These are phyloP conservation scores for Vulpes lagopus DNA, from an alignment of 2,113 vertebrate species.

Conservation along the genomic window DNA sequence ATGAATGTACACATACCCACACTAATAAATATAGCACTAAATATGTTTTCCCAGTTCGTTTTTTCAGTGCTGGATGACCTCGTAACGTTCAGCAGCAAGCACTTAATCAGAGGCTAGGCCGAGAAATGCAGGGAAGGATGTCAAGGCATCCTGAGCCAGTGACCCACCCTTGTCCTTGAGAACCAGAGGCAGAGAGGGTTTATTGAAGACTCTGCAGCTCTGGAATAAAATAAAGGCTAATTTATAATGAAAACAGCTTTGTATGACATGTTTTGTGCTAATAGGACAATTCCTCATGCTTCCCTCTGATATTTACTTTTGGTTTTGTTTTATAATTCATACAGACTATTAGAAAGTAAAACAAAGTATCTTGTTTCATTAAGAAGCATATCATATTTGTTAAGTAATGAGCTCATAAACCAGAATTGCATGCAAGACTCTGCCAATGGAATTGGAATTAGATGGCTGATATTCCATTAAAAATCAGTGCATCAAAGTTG, in stretches of 20 bases:
- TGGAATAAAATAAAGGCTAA: slow-evolving; percentile 85
- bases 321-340: slow-evolving; percentile 52
- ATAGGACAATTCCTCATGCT: slow-evolving; percentile 76
- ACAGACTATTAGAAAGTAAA: slow-evolving; percentile 62
- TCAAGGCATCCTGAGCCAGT: slow-evolving; percentile 80
- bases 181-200: slow-evolving; percentile 82
- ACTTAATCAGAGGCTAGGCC: slow-evolving; percentile 87
- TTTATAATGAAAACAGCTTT: slow-evolving; percentile 83
- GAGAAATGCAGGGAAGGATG: slow-evolving; percentile 78
- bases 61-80: slow-evolving; percentile 86
- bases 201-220: slow-evolving; percentile 83
- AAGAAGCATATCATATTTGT: neutral
- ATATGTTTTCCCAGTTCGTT: slow-evolving; percentile 79
- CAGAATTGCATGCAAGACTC: neutral
- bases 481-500: neutral
- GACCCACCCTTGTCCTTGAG: slow-evolving; percentile 89
- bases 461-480: neutral
- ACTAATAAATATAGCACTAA: slow-evolving; percentile 87
- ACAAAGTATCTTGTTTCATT: slow-evolving; percentile 56
- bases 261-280: slow-evolving; percentile 64
- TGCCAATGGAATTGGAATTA: neutral
- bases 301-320: slow-evolving; percentile 51
- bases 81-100: slow-evolving; percentile 78
- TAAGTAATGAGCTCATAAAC: slow-evolving; percentile 52
- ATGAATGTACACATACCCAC: slow-evolving; percentile 77